Evolutionary conservation across 1,140 invertebrate species (phyloP), one percentile per base, ranked within the genome.

Genomic region (Calliphora vicina): DNA sequence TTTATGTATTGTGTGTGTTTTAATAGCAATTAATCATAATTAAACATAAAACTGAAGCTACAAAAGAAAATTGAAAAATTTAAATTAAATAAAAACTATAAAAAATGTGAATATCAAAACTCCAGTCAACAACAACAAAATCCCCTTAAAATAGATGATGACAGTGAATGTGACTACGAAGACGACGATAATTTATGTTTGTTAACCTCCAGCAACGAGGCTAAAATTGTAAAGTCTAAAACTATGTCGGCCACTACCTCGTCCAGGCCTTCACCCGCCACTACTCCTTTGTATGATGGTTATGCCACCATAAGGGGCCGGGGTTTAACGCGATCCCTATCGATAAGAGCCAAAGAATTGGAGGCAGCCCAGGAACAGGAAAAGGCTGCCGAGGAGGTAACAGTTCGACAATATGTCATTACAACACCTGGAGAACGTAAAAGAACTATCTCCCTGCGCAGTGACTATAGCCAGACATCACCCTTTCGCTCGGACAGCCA

Each of bases 281-380:
- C 86, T 81, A 93, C 93, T 82, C 93, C 94, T 67, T 93, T 96
- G 17, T 94, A 96, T 89, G 95, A 96, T 89, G 95, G 95, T 61
- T 96, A 96, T 90, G 95, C 95, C 67, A 96, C 96, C 1, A 95
- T 96, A 83, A 92, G 95, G 82, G 92, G 94, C 13, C 85, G 89
- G 10, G 89, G 89, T 1, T 43, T 90, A 6, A 92, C 92, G 35
- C 91, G 92, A 84, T 92, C 91, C 87, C 92, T 91, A 83, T 90
- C 88, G 20, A 89, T 89, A 80, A 85, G 92, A 13, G 88, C 88
- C 27, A 87, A 89, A 0, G 87, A 84, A 78, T 85, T 86, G 15
- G 88, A 89, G 61, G 87, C 85, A 3, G 87, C 86, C 85, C 86
- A n/a, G 83, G 85, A 15, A 74, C 83, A 35, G 81, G 86, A 25